phyloP scores from a whole-genome alignment of 2,113 vertebrate genomes.

The Cynoglossus semilaevis region DNA sequence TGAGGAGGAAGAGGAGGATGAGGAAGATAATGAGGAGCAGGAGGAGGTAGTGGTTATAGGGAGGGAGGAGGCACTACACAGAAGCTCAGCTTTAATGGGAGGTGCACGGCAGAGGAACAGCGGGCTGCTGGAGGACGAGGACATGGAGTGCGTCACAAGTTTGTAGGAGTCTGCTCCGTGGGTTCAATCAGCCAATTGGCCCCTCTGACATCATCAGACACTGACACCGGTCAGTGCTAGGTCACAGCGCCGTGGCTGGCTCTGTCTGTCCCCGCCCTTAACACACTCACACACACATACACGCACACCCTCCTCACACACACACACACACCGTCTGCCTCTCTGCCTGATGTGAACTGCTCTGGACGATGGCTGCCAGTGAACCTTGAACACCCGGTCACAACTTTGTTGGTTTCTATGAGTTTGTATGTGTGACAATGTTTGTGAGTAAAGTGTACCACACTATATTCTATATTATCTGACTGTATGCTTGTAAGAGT shows the following conservation, averaged over 20 bases:
- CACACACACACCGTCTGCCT: conserved; percentile 59
- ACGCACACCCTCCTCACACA: conserved; percentile 19
- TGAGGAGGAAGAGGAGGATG: conserved; percentile 59
- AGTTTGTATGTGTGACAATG: conserved; percentile 76
- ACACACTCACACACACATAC: conserved; percentile 21
- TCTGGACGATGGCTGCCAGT: conserved; percentile 70
- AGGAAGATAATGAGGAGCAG: conserved; percentile 56
- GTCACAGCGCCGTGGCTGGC: conserved; percentile 49
- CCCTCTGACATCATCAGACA: conserved; percentile 61
- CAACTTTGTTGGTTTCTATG: conserved; percentile 58
- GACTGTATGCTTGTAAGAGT: conserved; percentile 52
- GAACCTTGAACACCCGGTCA: conserved; percentile 65
- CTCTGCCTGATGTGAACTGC: conserved; percentile 69
- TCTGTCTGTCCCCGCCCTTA: conserved; percentile 59
- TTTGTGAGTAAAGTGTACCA: conserved; percentile 63
- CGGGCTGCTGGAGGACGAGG: conserved; percentile 86
- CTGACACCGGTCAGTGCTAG: conserved; percentile 55
- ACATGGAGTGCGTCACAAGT: conserved; percentile 91
- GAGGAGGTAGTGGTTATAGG: conserved; percentile 21
- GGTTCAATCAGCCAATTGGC: conserved; percentile 33
- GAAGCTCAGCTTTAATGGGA: conserved; percentile 40
- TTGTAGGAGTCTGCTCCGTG: conserved; percentile 83
- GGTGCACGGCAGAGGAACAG: conserved; percentile 76
- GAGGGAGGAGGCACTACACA: conserved; percentile 54
- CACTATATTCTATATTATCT: conserved; percentile 62